These are phyloP conservation scores for Machimus rusticus DNA, from an alignment of 2,888 invertebrate genomes.

Conservation along the genomic window DNA sequence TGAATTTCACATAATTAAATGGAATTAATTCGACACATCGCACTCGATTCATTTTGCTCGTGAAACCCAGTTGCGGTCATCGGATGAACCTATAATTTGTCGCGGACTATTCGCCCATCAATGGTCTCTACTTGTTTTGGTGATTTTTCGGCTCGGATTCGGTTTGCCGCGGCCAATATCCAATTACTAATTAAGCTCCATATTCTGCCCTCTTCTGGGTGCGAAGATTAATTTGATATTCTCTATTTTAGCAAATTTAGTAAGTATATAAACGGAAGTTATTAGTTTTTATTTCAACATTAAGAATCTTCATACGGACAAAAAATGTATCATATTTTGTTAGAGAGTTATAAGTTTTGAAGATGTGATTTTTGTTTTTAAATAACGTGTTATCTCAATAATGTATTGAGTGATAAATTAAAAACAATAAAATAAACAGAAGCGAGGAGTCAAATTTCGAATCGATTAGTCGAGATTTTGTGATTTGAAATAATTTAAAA, in stretches of 20 bases:
- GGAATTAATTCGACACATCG: conserved; percentile 19
- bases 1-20: conserved; percentile 34
- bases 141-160: not conserved
- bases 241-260: not conserved
- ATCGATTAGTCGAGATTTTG: too few species aligned
- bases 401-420: too few species aligned
- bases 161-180: not conserved
- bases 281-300: not conserved
- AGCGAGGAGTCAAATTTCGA: too few species aligned
- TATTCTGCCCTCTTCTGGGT: not conserved
- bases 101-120: not conserved
- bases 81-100: not conserved
- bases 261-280: not conserved
- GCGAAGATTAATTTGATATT: not conserved
- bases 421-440: too few species aligned
- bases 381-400: too few species aligned
- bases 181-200: not conserved
- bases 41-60: not conserved
- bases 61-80: not conserved
- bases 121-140: not conserved
- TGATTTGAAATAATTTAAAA: too few species aligned
- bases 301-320: too few species aligned
- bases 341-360: too few species aligned
- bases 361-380: too few species aligned
- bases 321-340: too few species aligned